Evolutionary conservation across 2,888 invertebrate genomes (phyloP).

Genomic region (Thecocarcelia acutangulata): DNA sequence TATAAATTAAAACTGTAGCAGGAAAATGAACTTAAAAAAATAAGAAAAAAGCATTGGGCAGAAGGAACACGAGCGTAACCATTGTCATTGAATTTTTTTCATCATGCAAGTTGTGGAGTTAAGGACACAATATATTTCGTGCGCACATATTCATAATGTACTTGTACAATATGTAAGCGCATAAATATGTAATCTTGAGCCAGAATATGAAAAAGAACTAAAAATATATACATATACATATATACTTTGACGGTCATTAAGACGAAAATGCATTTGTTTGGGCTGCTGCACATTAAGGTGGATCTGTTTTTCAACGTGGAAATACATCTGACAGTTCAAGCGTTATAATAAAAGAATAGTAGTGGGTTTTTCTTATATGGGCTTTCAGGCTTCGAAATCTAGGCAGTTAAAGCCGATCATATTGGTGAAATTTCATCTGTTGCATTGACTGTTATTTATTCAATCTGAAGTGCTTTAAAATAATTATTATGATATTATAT

Average conservation of each 20-base stretch:
- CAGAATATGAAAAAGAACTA: background rate
- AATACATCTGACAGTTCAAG: no score
- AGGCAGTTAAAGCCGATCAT: no score
- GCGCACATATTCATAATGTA: background rate
- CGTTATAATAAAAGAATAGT: no score
- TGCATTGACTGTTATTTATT: no score
- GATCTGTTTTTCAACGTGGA: no score
- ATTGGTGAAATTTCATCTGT: no score
- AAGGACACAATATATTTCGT: constrained; percentile 46
- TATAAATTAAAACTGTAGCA: constrained; percentile 14
- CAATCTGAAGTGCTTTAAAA: no score
- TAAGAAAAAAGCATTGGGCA: background rate
- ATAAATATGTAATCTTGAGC: background rate
- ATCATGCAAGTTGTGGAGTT: constrained; percentile 36
- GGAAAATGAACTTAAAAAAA: constrained; percentile 7
- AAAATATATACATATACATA: no score
- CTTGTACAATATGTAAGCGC: background rate
- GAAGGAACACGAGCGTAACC: background rate
- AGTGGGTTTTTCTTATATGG: no score
- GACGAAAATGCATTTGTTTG: constrained; percentile 8
- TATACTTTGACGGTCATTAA: constrained; percentile 62
- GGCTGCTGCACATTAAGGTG: background rate
- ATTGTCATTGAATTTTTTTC: constrained; percentile 54
- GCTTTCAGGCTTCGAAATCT: no score
- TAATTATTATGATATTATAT: no score